These are phyloP conservation scores for Mus caroli DNA, from an alignment of 2,797 vertebrate genomes.

Conservation along the genomic window DNA sequence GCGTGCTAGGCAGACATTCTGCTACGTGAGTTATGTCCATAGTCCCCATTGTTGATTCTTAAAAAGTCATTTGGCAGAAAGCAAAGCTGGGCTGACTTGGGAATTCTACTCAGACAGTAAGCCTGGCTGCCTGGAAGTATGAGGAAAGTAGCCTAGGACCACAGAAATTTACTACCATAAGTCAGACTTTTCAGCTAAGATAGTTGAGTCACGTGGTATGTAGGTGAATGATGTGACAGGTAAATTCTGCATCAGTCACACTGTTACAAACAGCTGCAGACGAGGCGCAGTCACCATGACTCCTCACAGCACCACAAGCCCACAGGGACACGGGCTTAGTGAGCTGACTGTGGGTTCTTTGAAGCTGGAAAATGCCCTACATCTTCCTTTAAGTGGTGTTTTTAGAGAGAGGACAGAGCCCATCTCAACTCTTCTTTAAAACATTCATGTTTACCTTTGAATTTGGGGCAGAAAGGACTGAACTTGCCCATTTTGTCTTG, in stretches of 20 bases:
- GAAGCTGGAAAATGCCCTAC: background rate
- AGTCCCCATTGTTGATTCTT: too few species aligned
- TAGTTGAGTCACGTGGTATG: background rate
- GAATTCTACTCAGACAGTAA: background rate
- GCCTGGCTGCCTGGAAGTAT: background rate
- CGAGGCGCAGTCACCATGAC: background rate
- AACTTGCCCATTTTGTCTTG: slow-evolving; percentile 67
- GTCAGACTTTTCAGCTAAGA: background rate
- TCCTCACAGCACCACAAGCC: background rate
- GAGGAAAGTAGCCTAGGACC: background rate
- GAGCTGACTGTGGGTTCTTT: background rate
- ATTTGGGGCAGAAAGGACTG: slow-evolving; percentile 23
- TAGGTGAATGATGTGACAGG: background rate
- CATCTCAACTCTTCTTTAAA: slow-evolving; percentile 50
- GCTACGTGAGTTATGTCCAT: background rate
- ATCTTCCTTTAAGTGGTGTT: background rate
- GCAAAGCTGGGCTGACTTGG: background rate
- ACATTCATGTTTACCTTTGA: background rate
- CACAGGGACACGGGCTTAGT: background rate
- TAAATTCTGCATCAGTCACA: background rate
- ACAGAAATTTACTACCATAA: background rate
- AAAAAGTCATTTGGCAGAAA: background rate
- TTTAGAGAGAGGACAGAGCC: slow-evolving; percentile 26
- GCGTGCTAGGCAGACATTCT: background rate
- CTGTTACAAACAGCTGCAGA: background rate